Conservation (phyloP, 2,113 vertebrate genomes). For the Calypte anna region DNA sequence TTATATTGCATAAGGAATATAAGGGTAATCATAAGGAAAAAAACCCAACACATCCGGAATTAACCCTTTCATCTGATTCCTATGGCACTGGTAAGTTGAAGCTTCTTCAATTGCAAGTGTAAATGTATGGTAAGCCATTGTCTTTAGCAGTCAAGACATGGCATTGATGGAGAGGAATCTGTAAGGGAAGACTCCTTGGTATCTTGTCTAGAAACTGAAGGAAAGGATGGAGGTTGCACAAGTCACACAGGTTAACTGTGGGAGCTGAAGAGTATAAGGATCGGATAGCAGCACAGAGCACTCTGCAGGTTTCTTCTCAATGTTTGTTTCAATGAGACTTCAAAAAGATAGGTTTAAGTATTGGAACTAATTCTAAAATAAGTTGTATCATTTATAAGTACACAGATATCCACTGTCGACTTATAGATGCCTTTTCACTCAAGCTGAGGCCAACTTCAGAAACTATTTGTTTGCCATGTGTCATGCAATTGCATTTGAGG, state of each 20-base stretch:
- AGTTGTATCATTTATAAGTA: not conserved
- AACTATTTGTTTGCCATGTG: not conserved
- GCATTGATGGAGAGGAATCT: not conserved
- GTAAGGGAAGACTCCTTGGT: not conserved
- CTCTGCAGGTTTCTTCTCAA: not conserved
- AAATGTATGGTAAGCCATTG: not conserved
- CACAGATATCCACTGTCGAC: not conserved
- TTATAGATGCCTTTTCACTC: not conserved
- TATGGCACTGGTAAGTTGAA: constrained; percentile 18
- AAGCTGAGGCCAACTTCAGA: not conserved
- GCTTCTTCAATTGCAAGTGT: not conserved
- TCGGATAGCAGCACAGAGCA: not conserved
- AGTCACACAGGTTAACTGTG: not conserved
- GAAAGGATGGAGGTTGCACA: not conserved
- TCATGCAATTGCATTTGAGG: not conserved
- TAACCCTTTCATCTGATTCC: constrained; percentile 11
- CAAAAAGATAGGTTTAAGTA: not conserved
- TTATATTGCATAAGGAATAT: not conserved
- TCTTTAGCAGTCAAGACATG: not conserved
- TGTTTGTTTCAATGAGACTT: not conserved
- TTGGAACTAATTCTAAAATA: not conserved
- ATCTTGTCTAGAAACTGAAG: not conserved
- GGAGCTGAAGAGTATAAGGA: not conserved
- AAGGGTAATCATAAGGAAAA: not conserved
- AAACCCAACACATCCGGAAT: not conserved